A percentile compares a stretch with the other conserved stretches of the same genome.
These are phyloP conservation scores for Gymnopithys bicolor DNA, from an alignment of 2,797 vertebrate species.

Conservation along the genomic window DNA sequence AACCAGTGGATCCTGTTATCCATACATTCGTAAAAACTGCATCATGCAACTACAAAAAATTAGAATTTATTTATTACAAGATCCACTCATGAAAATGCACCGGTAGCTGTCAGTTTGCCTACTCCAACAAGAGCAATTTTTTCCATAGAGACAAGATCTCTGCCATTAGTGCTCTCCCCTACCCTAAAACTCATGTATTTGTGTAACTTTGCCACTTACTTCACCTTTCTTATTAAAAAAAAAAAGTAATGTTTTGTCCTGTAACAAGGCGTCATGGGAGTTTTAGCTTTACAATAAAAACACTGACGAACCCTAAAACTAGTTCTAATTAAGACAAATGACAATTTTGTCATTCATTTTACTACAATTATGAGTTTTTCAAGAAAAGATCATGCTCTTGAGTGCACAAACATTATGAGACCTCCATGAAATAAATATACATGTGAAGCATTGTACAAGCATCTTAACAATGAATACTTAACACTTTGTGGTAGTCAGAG, in stretches of 20 bases:
- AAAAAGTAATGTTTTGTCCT: neutral
- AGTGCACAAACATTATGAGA: constrained; percentile 67
- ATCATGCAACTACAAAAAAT: neutral
- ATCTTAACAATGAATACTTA: constrained; percentile 64
- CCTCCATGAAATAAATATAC: constrained; percentile 69
- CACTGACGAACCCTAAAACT: neutral
- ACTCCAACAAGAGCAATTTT: neutral
- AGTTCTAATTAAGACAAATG: constrained; percentile 1
- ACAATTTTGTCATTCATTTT: neutral
- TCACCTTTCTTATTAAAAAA: neutral
- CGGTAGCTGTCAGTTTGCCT: neutral
- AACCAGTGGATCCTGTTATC: neutral
- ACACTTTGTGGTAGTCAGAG: constrained; percentile 61
- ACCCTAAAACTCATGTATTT: neutral
- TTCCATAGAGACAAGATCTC: neutral
- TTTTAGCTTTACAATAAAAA: neutral
- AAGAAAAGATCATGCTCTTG: neutral
- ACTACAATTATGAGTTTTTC: neutral
- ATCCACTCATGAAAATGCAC: neutral
- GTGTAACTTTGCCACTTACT: neutral
- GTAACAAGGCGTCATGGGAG: neutral
- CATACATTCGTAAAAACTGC: neutral
- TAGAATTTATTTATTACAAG: neutral
- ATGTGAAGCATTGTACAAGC: constrained; percentile 62
- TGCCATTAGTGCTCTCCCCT: neutral